These are phyloP conservation scores for Carpatolechia fugitivella DNA, from an alignment of 2,888 invertebrate genomes.

Conservation along the genomic window DNA sequence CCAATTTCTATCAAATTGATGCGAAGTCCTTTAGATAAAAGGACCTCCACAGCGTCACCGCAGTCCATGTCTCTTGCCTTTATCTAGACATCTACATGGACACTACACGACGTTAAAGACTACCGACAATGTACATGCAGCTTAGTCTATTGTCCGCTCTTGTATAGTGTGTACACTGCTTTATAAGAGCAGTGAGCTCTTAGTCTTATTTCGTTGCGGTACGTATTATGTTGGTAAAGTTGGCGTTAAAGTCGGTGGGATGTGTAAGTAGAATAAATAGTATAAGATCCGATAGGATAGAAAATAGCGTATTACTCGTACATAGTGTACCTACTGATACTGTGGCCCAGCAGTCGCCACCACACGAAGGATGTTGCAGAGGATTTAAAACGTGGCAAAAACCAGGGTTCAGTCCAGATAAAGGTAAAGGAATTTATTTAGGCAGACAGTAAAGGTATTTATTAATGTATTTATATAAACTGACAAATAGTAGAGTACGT, in stretches of 20 bases:
- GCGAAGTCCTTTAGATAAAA: conserved; percentile 37
- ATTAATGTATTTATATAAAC: too few relatives aligned
- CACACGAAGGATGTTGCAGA: too few relatives aligned
- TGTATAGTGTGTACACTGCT: conserved; percentile 32
- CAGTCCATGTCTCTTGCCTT: conserved; percentile 35
- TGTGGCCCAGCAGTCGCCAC: too few relatives aligned
- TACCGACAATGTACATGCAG: conserved; percentile 49
- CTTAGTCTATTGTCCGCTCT: conserved; percentile 30
- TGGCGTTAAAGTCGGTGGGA: neutral
- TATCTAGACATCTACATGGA: conserved; percentile 66
- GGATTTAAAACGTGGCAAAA: too few relatives aligned
- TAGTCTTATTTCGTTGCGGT: neutral
- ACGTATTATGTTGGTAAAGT: neutral
- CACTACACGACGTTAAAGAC: conserved; percentile 55
- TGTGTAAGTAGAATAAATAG: too few relatives aligned
- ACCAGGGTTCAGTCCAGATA: too few relatives aligned
- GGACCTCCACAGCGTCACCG: conserved; percentile 35
- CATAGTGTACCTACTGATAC: too few relatives aligned
- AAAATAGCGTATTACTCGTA: too few relatives aligned
- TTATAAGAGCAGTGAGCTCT: conserved; percentile 15
- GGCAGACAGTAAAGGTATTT: too few relatives aligned
- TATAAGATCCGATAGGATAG: too few relatives aligned
- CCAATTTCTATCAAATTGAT: conserved; percentile 39
- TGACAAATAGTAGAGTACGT: too few relatives aligned
- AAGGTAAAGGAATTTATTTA: too few relatives aligned